Evolutionary conservation across 2,888 invertebrate genomes (phyloP).

Genomic region (Unio pictorum): DNA sequence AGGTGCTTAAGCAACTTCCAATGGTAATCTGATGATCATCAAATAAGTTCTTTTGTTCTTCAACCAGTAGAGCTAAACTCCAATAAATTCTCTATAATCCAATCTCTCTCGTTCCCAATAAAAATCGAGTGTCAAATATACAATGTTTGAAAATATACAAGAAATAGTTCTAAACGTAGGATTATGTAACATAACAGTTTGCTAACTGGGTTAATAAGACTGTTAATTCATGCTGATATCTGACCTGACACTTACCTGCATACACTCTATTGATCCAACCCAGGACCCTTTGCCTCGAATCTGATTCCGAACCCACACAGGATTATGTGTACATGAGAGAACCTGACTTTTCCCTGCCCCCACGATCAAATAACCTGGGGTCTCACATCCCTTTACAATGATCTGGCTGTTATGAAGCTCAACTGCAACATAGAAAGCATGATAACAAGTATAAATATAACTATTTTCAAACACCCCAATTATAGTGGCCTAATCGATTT

Average conservation of each 20-base stretch:
- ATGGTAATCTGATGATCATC: too few relatives aligned
- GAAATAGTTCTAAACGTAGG: background rate
- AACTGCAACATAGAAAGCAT: slow-evolving; percentile 72
- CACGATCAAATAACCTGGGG: slow-evolving; percentile 95
- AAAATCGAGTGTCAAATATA: too few relatives aligned
- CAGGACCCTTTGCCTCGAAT: slow-evolving; percentile 95
- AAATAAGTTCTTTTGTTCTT: too few relatives aligned
- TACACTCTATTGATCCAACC: slow-evolving; percentile 94
- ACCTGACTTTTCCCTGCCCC: slow-evolving; percentile 97
- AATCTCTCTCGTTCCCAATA: too few relatives aligned
- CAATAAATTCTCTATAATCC: too few relatives aligned
- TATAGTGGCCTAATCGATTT: too few relatives aligned
- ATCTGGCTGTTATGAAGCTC: slow-evolving; percentile 91
- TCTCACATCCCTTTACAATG: slow-evolving; percentile 95
- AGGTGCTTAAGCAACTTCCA: too few relatives aligned
- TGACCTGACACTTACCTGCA: slow-evolving; percentile 79
- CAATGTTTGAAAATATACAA: too few relatives aligned
- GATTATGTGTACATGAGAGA: slow-evolving; percentile 88
- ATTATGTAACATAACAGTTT: background rate
- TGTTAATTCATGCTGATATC: background rate
- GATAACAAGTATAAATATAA: too few relatives aligned
- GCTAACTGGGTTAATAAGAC: background rate
- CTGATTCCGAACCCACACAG: slow-evolving; percentile 89
- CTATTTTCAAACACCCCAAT: too few relatives aligned
- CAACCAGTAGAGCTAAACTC: too few relatives aligned